phyloP scores from a whole-genome alignment of 1,140 invertebrate genomes.

The Thrips palmi region DNA sequence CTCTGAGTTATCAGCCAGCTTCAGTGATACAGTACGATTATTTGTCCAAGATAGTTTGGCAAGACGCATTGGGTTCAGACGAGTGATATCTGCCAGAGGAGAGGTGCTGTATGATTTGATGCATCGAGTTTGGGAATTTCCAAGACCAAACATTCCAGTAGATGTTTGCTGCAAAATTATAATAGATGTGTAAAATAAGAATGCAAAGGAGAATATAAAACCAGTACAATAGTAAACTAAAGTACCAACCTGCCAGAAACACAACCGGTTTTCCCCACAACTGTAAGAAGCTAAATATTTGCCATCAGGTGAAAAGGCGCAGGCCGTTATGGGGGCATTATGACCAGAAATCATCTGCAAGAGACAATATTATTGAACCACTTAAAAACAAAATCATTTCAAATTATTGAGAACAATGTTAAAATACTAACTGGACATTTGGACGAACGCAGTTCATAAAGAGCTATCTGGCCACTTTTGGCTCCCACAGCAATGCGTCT shows the following conservation, averaged over 20 bases:
- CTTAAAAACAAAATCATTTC: neutral
- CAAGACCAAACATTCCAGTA: conserved; percentile 76
- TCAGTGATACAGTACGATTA: conserved; percentile 74
- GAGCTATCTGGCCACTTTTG: conserved; percentile 74
- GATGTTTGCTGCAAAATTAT: no score
- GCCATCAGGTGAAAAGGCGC: conserved; percentile 91
- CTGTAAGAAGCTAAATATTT: conserved; percentile 94
- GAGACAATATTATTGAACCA: conserved; percentile 3
- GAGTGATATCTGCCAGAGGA: conserved; percentile 70
- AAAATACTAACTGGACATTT: conserved; percentile 55
- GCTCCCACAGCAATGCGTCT: conserved; percentile 91
- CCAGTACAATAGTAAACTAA: conserved; percentile 11
- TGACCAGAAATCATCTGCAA: conserved; percentile 72
- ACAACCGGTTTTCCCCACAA: conserved; percentile 84
- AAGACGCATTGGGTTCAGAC: conserved; percentile 69
- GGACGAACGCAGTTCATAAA: conserved; percentile 86
- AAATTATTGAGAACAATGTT: neutral
- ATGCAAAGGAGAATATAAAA: conserved; percentile 7
- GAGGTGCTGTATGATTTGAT: conserved; percentile 86
- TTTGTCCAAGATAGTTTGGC: conserved; percentile 84
- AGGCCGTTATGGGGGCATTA: conserved; percentile 68
- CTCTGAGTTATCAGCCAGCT: conserved; percentile 82
- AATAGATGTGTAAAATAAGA: conserved; percentile 20
- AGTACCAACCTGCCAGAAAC: conserved; percentile 90
- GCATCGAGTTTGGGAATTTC: conserved; percentile 77